Conservation (phyloP, 2,113 vertebrate species). For the Platichthys stellatus region DNA sequence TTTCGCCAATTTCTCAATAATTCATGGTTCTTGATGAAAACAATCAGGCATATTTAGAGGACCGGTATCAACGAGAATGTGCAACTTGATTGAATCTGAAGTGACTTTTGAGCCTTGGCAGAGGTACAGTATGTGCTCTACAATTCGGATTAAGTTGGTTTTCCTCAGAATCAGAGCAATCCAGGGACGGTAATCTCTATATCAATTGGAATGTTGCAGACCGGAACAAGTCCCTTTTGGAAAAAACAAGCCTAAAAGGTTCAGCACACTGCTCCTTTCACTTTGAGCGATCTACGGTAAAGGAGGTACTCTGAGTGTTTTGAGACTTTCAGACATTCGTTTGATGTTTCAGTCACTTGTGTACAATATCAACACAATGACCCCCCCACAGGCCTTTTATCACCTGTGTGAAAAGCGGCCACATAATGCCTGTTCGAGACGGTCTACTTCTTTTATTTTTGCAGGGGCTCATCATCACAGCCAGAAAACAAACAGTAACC, state of each 20-base stretch:
- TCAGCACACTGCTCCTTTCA: too few relatives aligned
- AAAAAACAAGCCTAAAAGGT: too few relatives aligned
- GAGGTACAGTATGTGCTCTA: too few relatives aligned
- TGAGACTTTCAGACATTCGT: neutral
- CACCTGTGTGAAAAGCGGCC: conserved; percentile 17
- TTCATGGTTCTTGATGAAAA: too few relatives aligned
- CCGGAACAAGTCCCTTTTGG: too few relatives aligned
- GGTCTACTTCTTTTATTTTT: conserved; percentile 24
- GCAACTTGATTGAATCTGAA: too few relatives aligned
- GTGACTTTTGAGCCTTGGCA: too few relatives aligned
- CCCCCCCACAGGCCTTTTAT: conserved; percentile 11
- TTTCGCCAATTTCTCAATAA: too few relatives aligned
- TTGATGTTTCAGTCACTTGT: neutral
- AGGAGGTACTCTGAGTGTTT: neutral
- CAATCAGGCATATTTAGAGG: too few relatives aligned
- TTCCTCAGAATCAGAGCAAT: too few relatives aligned
- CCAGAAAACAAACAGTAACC: conserved; percentile 23
- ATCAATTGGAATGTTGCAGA: neutral
- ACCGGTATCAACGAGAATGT: too few relatives aligned
- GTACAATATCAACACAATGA: neutral
- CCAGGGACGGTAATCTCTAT: neutral
- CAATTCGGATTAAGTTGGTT: too few relatives aligned
- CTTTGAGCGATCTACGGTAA: neutral
- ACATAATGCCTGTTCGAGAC: neutral
- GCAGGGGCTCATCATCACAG: conserved; percentile 48